Evolutionary conservation across 2,113 vertebrate genomes (phyloP).

Genomic region (Triplophysa siluroides): DNA sequence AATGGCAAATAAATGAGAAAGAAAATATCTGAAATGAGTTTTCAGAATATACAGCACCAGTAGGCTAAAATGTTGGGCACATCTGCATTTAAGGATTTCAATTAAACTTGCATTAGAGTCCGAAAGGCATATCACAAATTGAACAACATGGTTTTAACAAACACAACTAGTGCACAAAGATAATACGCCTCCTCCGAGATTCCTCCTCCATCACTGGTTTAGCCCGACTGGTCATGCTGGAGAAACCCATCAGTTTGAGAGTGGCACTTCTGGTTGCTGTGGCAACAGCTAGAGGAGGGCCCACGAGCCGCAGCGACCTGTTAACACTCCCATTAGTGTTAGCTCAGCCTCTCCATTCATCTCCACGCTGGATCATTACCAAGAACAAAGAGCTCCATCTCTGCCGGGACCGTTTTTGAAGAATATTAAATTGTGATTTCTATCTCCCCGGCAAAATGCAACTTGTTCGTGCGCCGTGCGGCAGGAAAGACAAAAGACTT

Average conservation of each 20-base stretch:
- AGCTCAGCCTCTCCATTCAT: conserved; percentile 41
- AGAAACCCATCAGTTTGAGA: background rate
- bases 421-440: conserved; percentile 47
- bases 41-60: background rate
- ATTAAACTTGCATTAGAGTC: background rate
- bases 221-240: background rate
- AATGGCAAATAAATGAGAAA: background rate
- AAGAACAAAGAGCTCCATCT: conserved; percentile 54
- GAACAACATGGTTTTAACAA: background rate
- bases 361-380: conserved; percentile 50
- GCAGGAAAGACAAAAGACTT: conserved; percentile 30
- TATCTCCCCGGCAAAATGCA: conserved; percentile 18
- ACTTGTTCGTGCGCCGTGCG: conserved; percentile 13
- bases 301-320: conserved; percentile 7
- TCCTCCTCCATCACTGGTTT: background rate
- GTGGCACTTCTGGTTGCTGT: conserved; percentile 45
- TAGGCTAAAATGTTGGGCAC: background rate
- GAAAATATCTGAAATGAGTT: background rate
- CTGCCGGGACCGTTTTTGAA: conserved; percentile 42
- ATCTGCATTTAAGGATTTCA: background rate
- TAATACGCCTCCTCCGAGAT: background rate
- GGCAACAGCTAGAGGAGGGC: conserved; percentile 44
- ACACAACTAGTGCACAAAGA: background rate
- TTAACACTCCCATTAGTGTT: conserved; percentile 37
- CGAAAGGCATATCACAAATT: background rate